Evolutionary conservation across 2,797 vertebrate species (phyloP), one percentile per base, ranked within the genome.

Genomic region (Phaenicophaeus curvirostris): DNA sequence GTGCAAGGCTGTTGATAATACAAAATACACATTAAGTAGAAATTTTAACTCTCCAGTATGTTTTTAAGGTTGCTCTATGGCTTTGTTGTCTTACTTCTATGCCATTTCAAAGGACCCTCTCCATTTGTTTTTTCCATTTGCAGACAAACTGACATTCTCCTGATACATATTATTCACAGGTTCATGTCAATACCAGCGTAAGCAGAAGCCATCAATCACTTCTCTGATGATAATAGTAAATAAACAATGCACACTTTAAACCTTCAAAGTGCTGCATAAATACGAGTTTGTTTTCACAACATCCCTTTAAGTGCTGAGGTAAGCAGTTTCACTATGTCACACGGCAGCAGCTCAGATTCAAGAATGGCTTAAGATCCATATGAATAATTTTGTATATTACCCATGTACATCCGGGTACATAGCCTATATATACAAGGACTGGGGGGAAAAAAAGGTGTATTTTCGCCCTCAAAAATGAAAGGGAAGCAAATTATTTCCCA

Each of bases 161-260:
- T 85, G 77, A 87, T 71, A 79, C 44, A 72, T 77, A 90, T 93
- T 95, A 92, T 95, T 96, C 72, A 91, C 82, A 80, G 84, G 63
- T 90, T 95, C 75, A 59, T 89, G 83, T 91, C 94, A 93, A 95
- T 94, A 93, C 37, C 85, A 87, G 80, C 61, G 85, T 35, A 94
- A 94, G 82, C 48, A 94, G 48, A 80, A 85, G 69, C 89, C 90
- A 91, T 96, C 93, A 94, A 94, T 96, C 94, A 94, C 62, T 93
- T 81, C 91, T 77, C 87, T 75, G 90, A 89, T 78, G 89, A 93
- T 92, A 94, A 96, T 46, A 76, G 69, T 91, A 93, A 94, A 95
- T 92, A 93, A 95, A 94, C 95, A 92, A 97, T 79, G 87, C 89
- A 79, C 89, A 86, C 41, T 90, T 95, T 94, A 94, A 94, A 85